Evolutionary conservation across 2,888 invertebrate species (phyloP).

Genomic region (Drosophila diplacantha): DNA sequence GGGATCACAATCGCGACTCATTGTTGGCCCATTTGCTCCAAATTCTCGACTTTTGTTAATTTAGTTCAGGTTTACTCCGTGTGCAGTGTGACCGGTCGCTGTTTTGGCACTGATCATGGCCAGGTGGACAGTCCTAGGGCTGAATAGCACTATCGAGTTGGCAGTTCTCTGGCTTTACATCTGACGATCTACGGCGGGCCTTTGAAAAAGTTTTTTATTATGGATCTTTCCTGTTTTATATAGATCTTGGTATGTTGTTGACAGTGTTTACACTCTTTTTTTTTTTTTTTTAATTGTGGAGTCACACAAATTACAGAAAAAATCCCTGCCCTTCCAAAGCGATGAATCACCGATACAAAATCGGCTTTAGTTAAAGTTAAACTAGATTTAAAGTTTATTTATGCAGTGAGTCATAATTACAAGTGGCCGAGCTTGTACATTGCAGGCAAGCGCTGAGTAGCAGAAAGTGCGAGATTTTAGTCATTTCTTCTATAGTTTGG

Average conservation of each 20-base stretch:
- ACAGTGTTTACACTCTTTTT: too few relatives aligned
- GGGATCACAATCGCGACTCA: slow-evolving; percentile 84
- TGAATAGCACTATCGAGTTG: background rate
- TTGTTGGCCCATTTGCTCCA: slow-evolving; percentile 46
- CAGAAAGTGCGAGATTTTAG: too few relatives aligned
- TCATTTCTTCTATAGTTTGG: too few relatives aligned
- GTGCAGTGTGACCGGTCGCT: background rate
- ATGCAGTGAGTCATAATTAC: background rate
- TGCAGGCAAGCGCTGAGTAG: background rate
- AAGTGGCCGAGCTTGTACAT: background rate
- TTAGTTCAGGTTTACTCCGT: background rate
- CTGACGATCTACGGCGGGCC: too few relatives aligned
- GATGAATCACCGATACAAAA: background rate
- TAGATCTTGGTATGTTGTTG: too few relatives aligned
- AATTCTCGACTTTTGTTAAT: slow-evolving; percentile 11
- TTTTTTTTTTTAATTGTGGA: too few relatives aligned
- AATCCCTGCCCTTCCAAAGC: background rate
- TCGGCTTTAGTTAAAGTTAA: background rate
- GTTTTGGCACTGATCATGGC: background rate
- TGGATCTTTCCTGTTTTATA: background rate
- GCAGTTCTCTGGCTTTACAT: too few relatives aligned
- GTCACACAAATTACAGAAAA: background rate
- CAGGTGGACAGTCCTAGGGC: background rate
- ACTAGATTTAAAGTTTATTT: background rate
- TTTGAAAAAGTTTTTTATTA: background rate